Conservation (phyloP, 2,888 invertebrate species). For the Invenusta paracnida region DNA sequence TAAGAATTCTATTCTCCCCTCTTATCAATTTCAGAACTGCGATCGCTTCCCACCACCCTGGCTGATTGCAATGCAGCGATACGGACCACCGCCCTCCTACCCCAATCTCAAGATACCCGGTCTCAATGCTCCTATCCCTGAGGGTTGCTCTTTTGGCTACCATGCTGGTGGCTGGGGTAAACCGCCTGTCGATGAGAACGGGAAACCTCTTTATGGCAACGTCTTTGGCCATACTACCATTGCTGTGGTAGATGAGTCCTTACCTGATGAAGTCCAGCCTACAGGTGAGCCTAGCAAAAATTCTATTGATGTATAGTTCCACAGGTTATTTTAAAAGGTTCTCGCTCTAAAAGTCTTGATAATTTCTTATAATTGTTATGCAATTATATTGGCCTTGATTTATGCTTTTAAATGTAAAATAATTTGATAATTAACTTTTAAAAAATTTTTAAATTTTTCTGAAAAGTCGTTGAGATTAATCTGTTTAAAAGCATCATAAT, state of each 20-base stretch:
- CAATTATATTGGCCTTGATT: no score
- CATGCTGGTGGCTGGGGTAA: constrained; percentile 99
- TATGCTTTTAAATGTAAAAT: not conserved
- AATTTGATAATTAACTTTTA: no score
- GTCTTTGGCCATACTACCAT: constrained; percentile 73
- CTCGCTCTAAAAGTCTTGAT: not conserved
- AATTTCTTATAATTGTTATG: not conserved
- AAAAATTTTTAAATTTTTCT: no score
- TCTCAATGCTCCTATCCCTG: constrained; percentile 94
- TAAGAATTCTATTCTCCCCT: not conserved
- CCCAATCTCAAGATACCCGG: constrained; percentile 96
- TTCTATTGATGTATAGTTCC: no score
- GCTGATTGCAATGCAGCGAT: constrained; percentile 93
- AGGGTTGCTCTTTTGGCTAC: constrained; percentile 91
- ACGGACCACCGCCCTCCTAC: constrained; percentile 97
- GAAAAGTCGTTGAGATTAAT: no score
- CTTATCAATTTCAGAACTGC: not conserved
- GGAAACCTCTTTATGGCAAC: constrained; percentile 94
- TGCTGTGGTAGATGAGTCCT: not conserved
- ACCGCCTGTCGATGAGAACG: constrained; percentile 95
- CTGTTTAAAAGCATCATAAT: no score
- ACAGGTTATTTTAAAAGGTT: no score
- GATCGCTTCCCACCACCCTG: constrained; percentile 74
- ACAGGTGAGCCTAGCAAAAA: constrained; percentile 4
- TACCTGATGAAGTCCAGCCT: not conserved